Base-by-base conservation (phyloP, 2,113 vertebrate species). In the Phycodurus eques region DNA sequence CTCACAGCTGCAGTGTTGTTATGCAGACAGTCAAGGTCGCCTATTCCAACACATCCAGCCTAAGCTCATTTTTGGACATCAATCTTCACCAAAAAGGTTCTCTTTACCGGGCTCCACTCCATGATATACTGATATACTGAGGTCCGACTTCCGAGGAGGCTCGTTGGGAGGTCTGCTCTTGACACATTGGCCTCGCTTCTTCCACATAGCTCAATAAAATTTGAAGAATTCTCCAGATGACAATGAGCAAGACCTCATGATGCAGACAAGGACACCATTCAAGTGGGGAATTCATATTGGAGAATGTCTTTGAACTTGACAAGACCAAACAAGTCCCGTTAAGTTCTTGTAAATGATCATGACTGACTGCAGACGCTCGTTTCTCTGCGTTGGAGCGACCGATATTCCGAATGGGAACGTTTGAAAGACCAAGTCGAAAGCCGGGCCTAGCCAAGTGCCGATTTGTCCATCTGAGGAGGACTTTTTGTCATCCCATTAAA, bases 1-100 rank as follows among this genome's bases (percentile, higher is more conserved):
- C 83, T 79, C 85, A 85, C 92, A 91, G 92, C 87, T 92, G 87
- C 84, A 35, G 63, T 35, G 77, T 69, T 90, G 88, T 91, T 91
- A 85, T 90, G 82, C 83, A 88, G 85, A 86, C 78, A 72, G 75
- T 91, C 92, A 92, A 92, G 91, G 92, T 85, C 91, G 80, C 68
- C 0, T 27, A 8, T 72, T 70, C 73, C 75, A 62, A 77, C 75
- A 87, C 87, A 92, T 90, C 83, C 90, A 75, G 71, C 35, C 83
- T 82, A 79, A 78, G 78, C 68, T 80, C 70, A 73, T 73, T 80
- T 68, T 59, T 67, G 51, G n/a, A 31, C 65, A 71, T 49, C 80
- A 70, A 80, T 64, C 69, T 74, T 62, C 53, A 27, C n/a, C 11
- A 63, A 15, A 65, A 47, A 5, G 20, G 7, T 27, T 46, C n/a